These are phyloP conservation scores for Okamejei kenojei DNA, from an alignment of 2,797 vertebrate species.

Conservation along the genomic window DNA sequence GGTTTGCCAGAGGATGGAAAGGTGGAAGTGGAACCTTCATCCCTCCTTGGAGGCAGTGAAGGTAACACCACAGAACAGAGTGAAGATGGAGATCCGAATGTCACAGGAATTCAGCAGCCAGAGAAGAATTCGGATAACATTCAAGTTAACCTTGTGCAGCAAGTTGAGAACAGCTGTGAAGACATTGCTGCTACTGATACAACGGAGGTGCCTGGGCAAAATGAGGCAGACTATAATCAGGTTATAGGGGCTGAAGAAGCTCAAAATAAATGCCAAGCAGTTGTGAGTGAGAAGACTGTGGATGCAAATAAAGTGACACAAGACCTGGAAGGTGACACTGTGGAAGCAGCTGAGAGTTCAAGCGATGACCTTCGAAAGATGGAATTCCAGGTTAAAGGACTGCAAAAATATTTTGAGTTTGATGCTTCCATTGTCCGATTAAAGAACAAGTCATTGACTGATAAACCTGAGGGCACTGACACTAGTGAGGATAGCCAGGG, in stretches of 20 bases:
- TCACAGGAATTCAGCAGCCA: neutral
- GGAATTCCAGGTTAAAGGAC: slow-evolving; percentile 50
- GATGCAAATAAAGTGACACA: slow-evolving; percentile 50
- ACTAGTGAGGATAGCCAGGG: slow-evolving; percentile 51
- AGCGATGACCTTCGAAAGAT: neutral
- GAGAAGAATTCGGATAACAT: neutral
- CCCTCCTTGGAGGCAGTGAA: neutral
- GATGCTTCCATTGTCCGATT: slow-evolving; percentile 83
- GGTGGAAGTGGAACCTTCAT: neutral
- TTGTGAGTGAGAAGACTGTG: slow-evolving; percentile 52
- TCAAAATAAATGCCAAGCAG: slow-evolving; percentile 51
- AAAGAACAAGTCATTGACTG: slow-evolving; percentile 57
- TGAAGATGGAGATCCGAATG: neutral
- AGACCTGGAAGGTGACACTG: slow-evolving; percentile 49
- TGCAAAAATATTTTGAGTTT: slow-evolving; percentile 62
- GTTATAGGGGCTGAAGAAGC: slow-evolving; percentile 45
- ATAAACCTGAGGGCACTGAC: slow-evolving; percentile 53
- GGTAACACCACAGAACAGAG: neutral
- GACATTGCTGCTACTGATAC: neutral
- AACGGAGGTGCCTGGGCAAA: neutral
- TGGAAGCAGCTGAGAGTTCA: neutral
- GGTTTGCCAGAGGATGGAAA: neutral
- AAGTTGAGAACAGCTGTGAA: neutral
- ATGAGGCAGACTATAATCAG: slow-evolving; percentile 44
- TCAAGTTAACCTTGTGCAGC: neutral